These are phyloP conservation scores for Chrysodeixis includens DNA, from an alignment of 2,888 invertebrate genomes.

Conservation along the genomic window DNA sequence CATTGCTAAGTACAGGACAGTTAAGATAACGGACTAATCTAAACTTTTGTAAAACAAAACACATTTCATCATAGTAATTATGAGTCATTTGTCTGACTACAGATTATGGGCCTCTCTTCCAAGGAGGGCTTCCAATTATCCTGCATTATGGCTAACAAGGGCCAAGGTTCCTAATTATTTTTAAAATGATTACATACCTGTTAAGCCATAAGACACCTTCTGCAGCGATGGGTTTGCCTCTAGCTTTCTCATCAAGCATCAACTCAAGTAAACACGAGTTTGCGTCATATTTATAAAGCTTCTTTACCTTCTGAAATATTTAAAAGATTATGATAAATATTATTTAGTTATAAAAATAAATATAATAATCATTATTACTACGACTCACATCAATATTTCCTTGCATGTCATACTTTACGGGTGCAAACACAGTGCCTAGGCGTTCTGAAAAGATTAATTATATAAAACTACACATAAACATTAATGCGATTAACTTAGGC, in stretches of 20 bases:
- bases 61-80: background rate
- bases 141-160: too few relatives aligned
- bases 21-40: too few relatives aligned
- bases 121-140: too few relatives aligned
- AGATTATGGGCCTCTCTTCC: too few relatives aligned
- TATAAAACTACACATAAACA: background rate
- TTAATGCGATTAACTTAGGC: background rate
- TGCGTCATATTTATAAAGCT: conserved; percentile 86
- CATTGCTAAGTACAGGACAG: too few relatives aligned
- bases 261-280: conserved; percentile 91
- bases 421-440: conserved; percentile 92
- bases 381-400: conserved; percentile 93
- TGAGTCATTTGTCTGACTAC: background rate
- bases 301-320: conserved; percentile 89
- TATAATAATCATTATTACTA: too few relatives aligned
- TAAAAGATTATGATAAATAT: background rate
- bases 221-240: conserved; percentile 85
- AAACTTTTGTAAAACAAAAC: background rate
- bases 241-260: conserved; percentile 89
- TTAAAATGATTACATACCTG: conserved; percentile 83
- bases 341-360: too few relatives aligned
- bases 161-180: too few relatives aligned
- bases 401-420: conserved; percentile 93
- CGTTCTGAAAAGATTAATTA: conserved; percentile 88
- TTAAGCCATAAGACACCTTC: conserved; percentile 93